phyloP scores from a whole-genome alignment of 2,113 vertebrate species.

The Taurulus bubalis region DNA sequence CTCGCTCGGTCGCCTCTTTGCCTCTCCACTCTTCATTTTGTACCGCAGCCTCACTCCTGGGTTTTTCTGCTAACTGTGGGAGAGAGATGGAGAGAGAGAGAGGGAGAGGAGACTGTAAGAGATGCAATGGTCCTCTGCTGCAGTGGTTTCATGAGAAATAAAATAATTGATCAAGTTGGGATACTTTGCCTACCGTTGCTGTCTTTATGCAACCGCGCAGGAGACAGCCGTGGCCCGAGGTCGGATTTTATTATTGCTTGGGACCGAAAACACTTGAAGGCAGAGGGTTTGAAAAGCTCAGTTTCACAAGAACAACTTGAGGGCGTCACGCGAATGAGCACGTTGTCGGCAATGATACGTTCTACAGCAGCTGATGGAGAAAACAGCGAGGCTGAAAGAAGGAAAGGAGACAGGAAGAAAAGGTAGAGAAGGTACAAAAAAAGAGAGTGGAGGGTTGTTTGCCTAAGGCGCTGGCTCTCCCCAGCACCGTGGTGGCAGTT shows the following conservation, averaged over 20 bases:
- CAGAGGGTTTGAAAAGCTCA: background rate
- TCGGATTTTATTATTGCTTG: background rate
- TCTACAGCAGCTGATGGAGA: background rate
- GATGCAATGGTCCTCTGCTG: background rate
- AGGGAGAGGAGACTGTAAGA: background rate
- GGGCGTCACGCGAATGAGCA: background rate
- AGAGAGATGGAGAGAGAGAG: too few relatives aligned
- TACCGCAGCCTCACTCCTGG: background rate
- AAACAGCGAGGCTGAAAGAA: background rate
- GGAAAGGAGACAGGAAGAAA: constrained; percentile 30
- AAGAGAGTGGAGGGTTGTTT: constrained; percentile 41
- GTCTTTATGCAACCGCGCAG: background rate
- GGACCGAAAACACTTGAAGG: background rate
- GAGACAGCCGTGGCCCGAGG: background rate
- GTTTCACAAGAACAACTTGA: background rate
- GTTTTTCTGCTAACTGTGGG: constrained; percentile 14
- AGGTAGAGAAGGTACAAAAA: background rate
- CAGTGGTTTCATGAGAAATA: background rate
- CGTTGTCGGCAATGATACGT: background rate
- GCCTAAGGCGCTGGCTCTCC: constrained; percentile 46
- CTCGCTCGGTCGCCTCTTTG: constrained; percentile 24
- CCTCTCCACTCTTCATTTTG: constrained; percentile 47
- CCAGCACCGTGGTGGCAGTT: constrained; percentile 44
- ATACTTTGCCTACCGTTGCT: background rate
- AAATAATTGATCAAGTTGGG: background rate